phyloP scores from a whole-genome alignment of 2,888 invertebrate species.

The Hypselothyrea guttata region DNA sequence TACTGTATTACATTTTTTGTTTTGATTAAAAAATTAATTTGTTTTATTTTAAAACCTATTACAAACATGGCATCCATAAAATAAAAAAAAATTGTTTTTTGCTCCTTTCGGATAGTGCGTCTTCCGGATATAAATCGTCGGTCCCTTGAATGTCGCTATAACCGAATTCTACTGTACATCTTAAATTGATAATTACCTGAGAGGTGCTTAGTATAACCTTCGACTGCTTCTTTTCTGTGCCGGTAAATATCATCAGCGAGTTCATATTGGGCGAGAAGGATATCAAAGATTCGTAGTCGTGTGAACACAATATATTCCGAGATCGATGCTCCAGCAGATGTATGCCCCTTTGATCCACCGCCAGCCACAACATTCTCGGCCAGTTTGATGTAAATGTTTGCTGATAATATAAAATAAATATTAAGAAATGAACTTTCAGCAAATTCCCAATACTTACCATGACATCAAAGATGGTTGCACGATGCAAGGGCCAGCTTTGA shows the following conservation, averaged over 20 bases:
- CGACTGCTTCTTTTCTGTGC: slow-evolving; percentile 94
- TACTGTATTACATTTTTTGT: too few relatives aligned
- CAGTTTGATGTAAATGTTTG: slow-evolving; percentile 98
- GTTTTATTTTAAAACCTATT: too few relatives aligned
- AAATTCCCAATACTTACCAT: slow-evolving; percentile 91
- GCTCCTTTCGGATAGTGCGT: too few relatives aligned
- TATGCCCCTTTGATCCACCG: slow-evolving; percentile 95
- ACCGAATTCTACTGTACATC: too few relatives aligned
- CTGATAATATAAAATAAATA: slow-evolving; percentile 83
- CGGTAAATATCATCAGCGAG: slow-evolving; percentile 96
- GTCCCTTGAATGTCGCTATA: too few relatives aligned
- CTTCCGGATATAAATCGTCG: too few relatives aligned
- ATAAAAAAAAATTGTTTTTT: too few relatives aligned
- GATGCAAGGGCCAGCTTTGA: slow-evolving; percentile 95
- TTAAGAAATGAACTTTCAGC: too few relatives aligned
- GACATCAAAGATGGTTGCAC: slow-evolving; percentile 96
- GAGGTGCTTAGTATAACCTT: slow-evolving; percentile 96
- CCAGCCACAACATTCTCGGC: slow-evolving; percentile 96
- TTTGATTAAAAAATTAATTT: too few relatives aligned
- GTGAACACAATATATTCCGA: slow-evolving; percentile 93
- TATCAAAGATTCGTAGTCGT: slow-evolving; percentile 93
- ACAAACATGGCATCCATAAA: too few relatives aligned
- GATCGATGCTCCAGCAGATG: slow-evolving; percentile 94
- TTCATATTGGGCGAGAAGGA: slow-evolving; percentile 96
- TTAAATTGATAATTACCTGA: slow-evolving; percentile 85